These are phyloP conservation scores for Microctenopoma lineatum DNA, from an alignment of 2,797 vertebrate genomes.

Conservation along the genomic window DNA sequence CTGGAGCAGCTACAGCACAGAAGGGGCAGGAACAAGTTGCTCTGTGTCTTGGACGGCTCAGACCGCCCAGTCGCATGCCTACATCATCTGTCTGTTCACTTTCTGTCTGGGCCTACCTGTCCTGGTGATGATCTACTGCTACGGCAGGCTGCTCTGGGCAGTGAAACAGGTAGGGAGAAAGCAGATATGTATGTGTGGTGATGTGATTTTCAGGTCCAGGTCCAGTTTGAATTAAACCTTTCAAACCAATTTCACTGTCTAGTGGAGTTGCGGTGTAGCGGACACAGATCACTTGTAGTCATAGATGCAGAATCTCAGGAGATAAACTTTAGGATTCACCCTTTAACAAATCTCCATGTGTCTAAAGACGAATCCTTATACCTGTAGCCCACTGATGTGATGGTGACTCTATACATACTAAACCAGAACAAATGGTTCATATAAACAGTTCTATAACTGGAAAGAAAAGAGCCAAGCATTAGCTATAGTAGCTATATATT, in stretches of 20 bases:
- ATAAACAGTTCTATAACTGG: no score
- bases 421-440: neutral
- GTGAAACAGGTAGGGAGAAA: constrained; percentile 86
- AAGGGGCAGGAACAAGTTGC: constrained; percentile 91
- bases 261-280: neutral
- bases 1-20: constrained; percentile 90
- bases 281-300: neutral
- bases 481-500: neutral
- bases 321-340: neutral
- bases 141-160: constrained; percentile 85
- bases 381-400: neutral
- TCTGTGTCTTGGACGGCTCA: constrained; percentile 88
- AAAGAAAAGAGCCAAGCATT: neutral
- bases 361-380: neutral
- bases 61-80: constrained; percentile 84
- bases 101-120: constrained; percentile 90
- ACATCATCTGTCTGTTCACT: constrained; percentile 91
- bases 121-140: constrained; percentile 90
- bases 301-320: neutral
- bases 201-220: constrained; percentile 3
- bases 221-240: neutral
- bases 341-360: neutral
- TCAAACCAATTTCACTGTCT: neutral
- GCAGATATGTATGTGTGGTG: neutral
- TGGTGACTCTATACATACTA: no score